These are phyloP conservation scores for Tapera naevia DNA, from an alignment of 2,797 vertebrate genomes.

Conservation along the genomic window DNA sequence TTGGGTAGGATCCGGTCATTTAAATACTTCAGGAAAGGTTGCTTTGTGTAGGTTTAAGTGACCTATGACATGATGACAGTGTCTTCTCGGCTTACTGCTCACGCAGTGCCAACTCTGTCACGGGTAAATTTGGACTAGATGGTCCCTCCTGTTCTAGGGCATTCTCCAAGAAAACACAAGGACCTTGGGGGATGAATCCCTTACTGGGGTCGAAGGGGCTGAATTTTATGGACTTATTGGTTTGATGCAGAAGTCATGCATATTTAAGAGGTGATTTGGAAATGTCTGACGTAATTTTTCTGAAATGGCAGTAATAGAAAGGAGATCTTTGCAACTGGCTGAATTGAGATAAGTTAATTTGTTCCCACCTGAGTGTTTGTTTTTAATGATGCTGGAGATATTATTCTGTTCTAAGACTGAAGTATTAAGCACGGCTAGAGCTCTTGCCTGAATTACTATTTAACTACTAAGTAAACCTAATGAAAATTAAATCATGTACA, in stretches of 20 bases:
- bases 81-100: neutral
- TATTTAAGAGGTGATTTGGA: slow-evolving; percentile 4
- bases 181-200: accelerated
- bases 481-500: slow-evolving; percentile 40
- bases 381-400: slow-evolving; percentile 46
- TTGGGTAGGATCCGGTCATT: neutral
- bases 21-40: neutral
- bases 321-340: neutral
- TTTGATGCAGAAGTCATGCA: neutral
- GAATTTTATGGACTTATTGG: neutral
- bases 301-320: neutral
- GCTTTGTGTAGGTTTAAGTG: neutral
- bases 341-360: slow-evolving; percentile 42
- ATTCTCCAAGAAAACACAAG: neutral
- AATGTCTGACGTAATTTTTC: neutral
- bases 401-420: slow-evolving; percentile 8
- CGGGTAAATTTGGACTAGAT: neutral
- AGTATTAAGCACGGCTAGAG: neutral
- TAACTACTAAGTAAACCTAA: slow-evolving; percentile 43
- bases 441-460: slow-evolving; percentile 24
- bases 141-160: neutral
- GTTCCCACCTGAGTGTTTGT: slow-evolving; percentile 30
- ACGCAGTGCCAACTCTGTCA: neutral
- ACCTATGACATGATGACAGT: neutral
- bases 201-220: neutral